Conservation (phyloP, 2,113 vertebrate species). For the Polypterus senegalus region DNA sequence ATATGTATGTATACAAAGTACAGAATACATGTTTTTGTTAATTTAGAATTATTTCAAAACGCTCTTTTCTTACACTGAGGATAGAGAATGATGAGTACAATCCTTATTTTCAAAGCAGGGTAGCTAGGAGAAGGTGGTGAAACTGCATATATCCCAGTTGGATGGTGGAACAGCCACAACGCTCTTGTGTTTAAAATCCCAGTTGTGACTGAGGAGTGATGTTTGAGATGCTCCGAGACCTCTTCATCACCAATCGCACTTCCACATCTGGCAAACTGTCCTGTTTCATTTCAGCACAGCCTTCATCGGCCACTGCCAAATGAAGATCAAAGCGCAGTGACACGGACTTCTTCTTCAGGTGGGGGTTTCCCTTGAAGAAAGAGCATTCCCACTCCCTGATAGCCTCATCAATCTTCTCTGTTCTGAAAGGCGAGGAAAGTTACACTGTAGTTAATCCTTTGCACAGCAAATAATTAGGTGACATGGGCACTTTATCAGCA, state of each 20-base stretch:
- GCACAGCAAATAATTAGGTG: no score
- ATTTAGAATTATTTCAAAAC: no score
- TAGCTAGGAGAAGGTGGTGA: no score
- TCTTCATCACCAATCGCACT: conserved; percentile 84
- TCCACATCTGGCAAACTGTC: conserved; percentile 79
- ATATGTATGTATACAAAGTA: no score
- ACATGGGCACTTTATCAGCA: no score
- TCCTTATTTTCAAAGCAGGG: no score
- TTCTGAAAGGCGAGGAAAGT: conserved; percentile 49
- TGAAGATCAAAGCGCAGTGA: conserved; percentile 93
- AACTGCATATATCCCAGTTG: no score
- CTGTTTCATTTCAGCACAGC: conserved; percentile 56
- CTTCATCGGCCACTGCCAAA: conserved; percentile 74
- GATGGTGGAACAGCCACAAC: no score
- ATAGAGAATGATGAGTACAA: no score
- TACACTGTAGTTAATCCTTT: background rate
- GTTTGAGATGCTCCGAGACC: conserved; percentile 81
- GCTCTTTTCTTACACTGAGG: no score
- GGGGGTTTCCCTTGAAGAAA: conserved; percentile 93
- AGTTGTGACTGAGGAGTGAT: conserved; percentile 47
- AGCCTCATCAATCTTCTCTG: conserved; percentile 86
- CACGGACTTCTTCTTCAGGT: conserved; percentile 86
- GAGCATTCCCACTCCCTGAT: conserved; percentile 96
- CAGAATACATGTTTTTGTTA: no score
- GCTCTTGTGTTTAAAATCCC: no score